Conservation (phyloP, 2,113 vertebrate genomes). For the Silurus meridionalis region DNA sequence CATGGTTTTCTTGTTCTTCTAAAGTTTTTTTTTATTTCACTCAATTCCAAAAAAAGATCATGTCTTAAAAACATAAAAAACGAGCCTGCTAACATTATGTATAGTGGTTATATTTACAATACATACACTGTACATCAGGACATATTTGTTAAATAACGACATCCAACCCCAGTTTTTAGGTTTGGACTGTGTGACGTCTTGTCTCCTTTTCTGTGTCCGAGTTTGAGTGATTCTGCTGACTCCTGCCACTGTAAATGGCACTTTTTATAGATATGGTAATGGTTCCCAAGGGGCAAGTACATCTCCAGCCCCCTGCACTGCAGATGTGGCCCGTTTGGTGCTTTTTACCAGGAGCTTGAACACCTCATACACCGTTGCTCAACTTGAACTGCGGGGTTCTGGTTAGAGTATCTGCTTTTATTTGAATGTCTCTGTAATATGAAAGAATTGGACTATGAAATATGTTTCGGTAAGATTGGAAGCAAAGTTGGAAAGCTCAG, state of each 20-base stretch:
- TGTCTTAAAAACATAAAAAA: background rate
- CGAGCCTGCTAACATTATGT: background rate
- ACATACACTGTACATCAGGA: background rate
- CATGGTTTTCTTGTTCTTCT: slow-evolving; percentile 8
- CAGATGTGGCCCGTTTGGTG: slow-evolving; percentile 68
- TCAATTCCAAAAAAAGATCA: background rate
- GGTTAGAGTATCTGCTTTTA: slow-evolving; percentile 31
- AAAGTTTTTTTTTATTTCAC: background rate
- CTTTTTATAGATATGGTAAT: slow-evolving; percentile 76
- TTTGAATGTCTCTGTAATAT: slow-evolving; percentile 6
- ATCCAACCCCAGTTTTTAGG: background rate
- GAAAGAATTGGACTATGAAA: slow-evolving; percentile 30
- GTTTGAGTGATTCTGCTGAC: slow-evolving; percentile 63
- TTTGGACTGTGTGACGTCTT: slow-evolving; percentile 35
- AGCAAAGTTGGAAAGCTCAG: background rate
- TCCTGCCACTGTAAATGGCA: slow-evolving; percentile 72
- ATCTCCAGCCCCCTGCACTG: slow-evolving; percentile 73
- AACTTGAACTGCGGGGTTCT: slow-evolving; percentile 1
- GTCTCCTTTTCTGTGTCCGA: slow-evolving; percentile 56
- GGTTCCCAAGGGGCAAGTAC: slow-evolving; percentile 66
- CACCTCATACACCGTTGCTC: background rate
- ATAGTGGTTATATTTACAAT: background rate
- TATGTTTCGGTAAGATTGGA: slow-evolving; percentile 2
- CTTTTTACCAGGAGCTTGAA: slow-evolving; percentile 39
- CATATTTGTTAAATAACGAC: background rate